These are phyloP conservation scores for Dryobota labecula DNA, from an alignment of 2,888 invertebrate species.

Conservation along the genomic window DNA sequence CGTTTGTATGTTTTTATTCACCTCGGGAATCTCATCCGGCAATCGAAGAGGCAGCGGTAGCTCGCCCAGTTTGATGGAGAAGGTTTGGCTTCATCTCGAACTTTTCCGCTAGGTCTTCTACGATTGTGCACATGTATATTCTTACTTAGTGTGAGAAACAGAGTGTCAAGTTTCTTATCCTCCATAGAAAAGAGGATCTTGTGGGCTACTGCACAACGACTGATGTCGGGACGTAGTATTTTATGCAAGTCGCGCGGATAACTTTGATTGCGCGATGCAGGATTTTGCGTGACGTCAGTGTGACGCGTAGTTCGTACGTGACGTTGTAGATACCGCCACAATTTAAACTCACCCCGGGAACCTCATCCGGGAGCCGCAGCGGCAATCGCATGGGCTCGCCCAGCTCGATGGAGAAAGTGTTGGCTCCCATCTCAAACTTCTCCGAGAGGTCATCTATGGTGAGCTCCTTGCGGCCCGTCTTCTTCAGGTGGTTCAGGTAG, in stretches of 20 bases:
- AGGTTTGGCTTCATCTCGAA: no score
- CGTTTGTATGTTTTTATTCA: no score
- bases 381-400: constrained; percentile 80
- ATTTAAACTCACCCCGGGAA: constrained; percentile 76
- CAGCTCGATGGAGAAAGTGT: constrained; percentile 84
- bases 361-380: constrained; percentile 81
- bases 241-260: no score
- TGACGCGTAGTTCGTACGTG: background rate
- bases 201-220: no score
- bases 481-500: constrained; percentile 82
- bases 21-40: no score
- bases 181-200: no score
- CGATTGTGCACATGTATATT: no score
- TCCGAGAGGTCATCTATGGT: constrained; percentile 80
- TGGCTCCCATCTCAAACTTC: constrained; percentile 87
- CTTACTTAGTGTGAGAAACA: background rate
- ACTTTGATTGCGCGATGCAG: no score
- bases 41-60: no score
- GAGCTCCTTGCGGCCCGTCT: constrained; percentile 80
- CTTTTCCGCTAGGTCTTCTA: no score
- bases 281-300: background rate
- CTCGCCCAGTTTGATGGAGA: no score
- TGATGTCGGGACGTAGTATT: no score
- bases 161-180: background rate
- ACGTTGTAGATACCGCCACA: background rate